A percentile compares a stretch with the other conserved stretches of the same genome.
Conservation (phyloP, 1,140 invertebrate species). For the Plectus sambesii region DNA sequence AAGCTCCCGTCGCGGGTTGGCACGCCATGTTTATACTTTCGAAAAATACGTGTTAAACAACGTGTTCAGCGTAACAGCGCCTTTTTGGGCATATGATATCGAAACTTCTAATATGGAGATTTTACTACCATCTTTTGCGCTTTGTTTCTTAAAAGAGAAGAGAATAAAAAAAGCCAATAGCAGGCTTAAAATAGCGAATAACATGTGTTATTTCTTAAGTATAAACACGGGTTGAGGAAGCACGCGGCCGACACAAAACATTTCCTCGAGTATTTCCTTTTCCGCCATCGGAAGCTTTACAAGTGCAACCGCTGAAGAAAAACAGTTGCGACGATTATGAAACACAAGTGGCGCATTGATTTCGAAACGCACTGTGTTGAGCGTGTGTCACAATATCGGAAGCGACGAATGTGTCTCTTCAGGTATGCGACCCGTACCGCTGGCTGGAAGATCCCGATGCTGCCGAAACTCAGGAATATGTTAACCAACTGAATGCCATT, state of each 20-base stretch:
- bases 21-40: background rate
- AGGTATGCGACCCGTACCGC: slow-evolving; percentile 82
- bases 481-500: slow-evolving; percentile 78
- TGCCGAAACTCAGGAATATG: slow-evolving; percentile 78
- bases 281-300: too few relatives aligned
- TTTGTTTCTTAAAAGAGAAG: too few relatives aligned
- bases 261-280: too few relatives aligned
- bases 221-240: too few relatives aligned
- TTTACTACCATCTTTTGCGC: too few relatives aligned
- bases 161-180: too few relatives aligned
- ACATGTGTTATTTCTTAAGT: too few relatives aligned
- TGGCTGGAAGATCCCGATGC: slow-evolving; percentile 92
- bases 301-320: background rate
- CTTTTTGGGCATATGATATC: background rate
- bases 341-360: slow-evolving; percentile 5
- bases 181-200: too few relatives aligned
- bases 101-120: background rate
- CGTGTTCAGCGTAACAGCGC: background rate
- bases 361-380: slow-evolving; percentile 1
- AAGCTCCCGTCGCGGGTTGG: background rate
- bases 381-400: background rate
- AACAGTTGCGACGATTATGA: background rate
- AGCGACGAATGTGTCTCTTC: slow-evolving; percentile 26
- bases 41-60: background rate
- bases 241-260: too few relatives aligned